phyloP scores from a whole-genome alignment of 2,797 vertebrate species.

The Rhinoraja longicauda region DNA sequence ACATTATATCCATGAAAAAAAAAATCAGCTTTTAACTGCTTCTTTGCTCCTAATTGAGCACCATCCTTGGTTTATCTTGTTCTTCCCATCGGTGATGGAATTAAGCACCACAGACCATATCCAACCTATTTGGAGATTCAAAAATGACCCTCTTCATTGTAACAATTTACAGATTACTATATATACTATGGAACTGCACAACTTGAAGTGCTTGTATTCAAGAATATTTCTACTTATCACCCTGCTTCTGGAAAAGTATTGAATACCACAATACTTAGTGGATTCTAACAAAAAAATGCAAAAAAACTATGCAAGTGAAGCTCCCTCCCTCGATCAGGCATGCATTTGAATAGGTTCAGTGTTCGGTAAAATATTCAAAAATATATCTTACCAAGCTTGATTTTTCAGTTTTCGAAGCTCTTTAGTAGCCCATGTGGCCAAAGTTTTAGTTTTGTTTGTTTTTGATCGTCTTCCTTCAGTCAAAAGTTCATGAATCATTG shows the following conservation, averaged over 20 bases:
- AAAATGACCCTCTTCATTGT: neutral
- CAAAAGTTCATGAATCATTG: constrained; percentile 91
- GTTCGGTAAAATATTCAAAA: neutral
- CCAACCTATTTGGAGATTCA: neutral
- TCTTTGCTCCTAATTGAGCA: no score
- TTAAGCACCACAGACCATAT: neutral
- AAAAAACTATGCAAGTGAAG: neutral
- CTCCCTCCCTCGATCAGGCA: neutral
- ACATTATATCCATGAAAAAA: neutral
- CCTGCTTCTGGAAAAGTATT: no score
- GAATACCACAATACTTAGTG: neutral
- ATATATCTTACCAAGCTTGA: constrained; percentile 73
- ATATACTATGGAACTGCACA: no score
- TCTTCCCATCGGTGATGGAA: neutral
- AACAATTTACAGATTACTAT: neutral
- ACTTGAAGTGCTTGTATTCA: no score
- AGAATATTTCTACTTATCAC: no score
- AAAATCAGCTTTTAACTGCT: neutral
- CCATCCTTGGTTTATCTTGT: neutral
- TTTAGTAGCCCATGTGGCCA: constrained; percentile 96
- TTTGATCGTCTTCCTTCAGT: constrained; percentile 92
- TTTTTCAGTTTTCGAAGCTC: constrained; percentile 96
- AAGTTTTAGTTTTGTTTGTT: constrained; percentile 90
- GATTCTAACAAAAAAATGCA: neutral
- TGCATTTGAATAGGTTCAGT: neutral